Conservation (phyloP, 2,113 vertebrate genomes). For the Hyperopisus bebe region DNA sequence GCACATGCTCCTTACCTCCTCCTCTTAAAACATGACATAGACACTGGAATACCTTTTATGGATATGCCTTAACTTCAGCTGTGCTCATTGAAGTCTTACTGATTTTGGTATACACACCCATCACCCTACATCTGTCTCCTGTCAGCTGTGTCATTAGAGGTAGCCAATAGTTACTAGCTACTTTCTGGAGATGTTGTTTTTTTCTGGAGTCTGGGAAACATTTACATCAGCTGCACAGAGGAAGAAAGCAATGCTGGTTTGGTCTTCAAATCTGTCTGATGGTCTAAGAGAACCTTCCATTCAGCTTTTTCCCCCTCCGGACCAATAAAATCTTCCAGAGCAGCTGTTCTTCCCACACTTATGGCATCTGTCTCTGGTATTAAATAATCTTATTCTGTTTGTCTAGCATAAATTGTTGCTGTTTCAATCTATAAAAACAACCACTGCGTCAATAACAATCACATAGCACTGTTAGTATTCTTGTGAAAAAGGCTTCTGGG, state of each 20-base stretch:
- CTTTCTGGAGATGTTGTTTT: conserved; percentile 5
- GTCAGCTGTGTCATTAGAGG: not conserved
- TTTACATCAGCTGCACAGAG: not conserved
- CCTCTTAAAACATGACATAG: not conserved
- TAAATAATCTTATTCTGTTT: conserved; percentile 7
- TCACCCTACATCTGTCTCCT: not conserved
- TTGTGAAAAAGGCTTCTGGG: not conserved
- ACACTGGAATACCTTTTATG: not conserved
- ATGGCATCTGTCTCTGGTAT: conserved; percentile 5
- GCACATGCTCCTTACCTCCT: too few relatives aligned
- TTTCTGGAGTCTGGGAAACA: conserved; percentile 13
- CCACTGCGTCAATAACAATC: not conserved
- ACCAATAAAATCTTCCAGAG: not conserved
- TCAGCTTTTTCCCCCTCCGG: not conserved
- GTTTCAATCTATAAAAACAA: not conserved
- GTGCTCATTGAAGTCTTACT: not conserved
- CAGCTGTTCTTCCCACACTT: conserved; percentile 12
- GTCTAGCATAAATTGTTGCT: conserved; percentile 5
- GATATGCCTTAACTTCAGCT: not conserved
- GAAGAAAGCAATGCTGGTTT: conserved; percentile 7
- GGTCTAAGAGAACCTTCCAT: conserved; percentile 1
- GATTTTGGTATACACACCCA: not conserved
- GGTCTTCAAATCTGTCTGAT: not conserved
- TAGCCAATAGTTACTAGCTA: not conserved
- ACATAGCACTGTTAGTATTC: not conserved